These are phyloP conservation scores for Notolepis coatsorum DNA, from an alignment of 2,797 vertebrate species.

Conservation along the genomic window DNA sequence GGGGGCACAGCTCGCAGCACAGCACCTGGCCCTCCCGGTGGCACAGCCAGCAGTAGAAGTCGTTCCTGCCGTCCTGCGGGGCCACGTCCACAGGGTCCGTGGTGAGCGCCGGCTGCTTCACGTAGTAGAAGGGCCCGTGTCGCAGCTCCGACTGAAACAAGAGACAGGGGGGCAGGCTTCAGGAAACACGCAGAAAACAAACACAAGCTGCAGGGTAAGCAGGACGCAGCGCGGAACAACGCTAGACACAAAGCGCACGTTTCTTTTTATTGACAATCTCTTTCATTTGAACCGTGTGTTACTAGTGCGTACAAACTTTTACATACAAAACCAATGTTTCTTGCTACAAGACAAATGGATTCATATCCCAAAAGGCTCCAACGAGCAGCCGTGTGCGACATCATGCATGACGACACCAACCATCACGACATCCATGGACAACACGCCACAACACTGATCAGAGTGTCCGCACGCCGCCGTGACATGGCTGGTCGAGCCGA, in stretches of 20 bases:
- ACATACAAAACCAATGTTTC: too few relatives aligned
- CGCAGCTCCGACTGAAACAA: constrained; percentile 99
- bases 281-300: too few relatives aligned
- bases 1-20: constrained; percentile 99
- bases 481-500: constrained; percentile 29
- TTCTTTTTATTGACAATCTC: background rate
- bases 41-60: constrained; percentile 99
- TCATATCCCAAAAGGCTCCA: background rate
- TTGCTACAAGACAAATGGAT: too few relatives aligned
- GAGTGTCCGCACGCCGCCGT: constrained; percentile 19
- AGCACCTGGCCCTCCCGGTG: constrained; percentile 98
- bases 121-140: constrained; percentile 99
- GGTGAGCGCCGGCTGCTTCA: constrained; percentile 91
- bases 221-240: constrained; percentile 33
- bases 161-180: constrained; percentile 94
- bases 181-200: constrained; percentile 89
- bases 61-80: constrained; percentile 99
- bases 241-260: constrained; percentile 41
- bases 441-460: background rate
- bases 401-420: constrained; percentile 35
- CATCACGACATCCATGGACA: constrained; percentile 14
- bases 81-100: constrained; percentile 99
- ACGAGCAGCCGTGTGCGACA: constrained; percentile 24
- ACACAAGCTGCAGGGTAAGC: constrained; percentile 73
- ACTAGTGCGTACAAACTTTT: too few relatives aligned